Percentiles rank a stretch among this genome's conserved stretches.
phyloP scores from a whole-genome alignment of 2,113 vertebrate genomes.

The Halichoeres trimaculatus region DNA sequence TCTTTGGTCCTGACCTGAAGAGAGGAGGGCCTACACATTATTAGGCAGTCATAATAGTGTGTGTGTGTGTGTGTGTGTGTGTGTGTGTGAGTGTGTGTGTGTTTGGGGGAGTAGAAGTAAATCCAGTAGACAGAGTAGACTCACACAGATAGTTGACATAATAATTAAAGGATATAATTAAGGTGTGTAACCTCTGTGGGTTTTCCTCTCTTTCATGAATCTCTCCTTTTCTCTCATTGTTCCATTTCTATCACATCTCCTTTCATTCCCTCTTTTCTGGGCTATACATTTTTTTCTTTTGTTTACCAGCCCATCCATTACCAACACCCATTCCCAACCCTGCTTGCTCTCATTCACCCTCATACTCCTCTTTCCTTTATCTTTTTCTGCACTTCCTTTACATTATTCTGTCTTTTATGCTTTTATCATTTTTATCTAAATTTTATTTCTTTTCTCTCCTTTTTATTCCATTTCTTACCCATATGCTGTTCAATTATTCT shows the following conservation, averaged over 20 bases:
- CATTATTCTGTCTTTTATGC: constrained; percentile 27
- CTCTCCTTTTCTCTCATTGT: constrained; percentile 28
- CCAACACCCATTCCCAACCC: too few species aligned
- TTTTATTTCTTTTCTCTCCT: constrained; percentile 24
- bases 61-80: constrained; percentile 16
- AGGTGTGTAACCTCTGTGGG: constrained; percentile 33
- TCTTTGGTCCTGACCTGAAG: too few species aligned
- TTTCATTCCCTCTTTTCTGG: constrained; percentile 27
- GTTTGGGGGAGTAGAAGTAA: constrained; percentile 2
- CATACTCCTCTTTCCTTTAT: constrained; percentile 31
- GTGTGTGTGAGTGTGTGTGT: constrained; percentile 1
- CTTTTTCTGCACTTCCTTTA: constrained; percentile 21
- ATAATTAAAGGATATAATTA: constrained; percentile 44
- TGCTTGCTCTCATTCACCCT: constrained; percentile 15
- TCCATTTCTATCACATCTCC: constrained; percentile 25
- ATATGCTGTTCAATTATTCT: constrained; percentile 27
- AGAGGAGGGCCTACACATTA: too few species aligned
- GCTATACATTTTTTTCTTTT: constrained; percentile 20
- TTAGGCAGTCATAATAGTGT: constrained; percentile 52
- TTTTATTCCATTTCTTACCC: constrained; percentile 18
- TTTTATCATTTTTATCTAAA: neutral
- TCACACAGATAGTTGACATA: constrained; percentile 29
- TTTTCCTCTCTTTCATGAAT: constrained; percentile 15
- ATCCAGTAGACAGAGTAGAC: constrained; percentile 10
- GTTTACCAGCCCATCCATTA: constrained; percentile 44